Base-by-base conservation (phyloP, 2,797 vertebrate genomes). In the Tinamus major region DNA sequence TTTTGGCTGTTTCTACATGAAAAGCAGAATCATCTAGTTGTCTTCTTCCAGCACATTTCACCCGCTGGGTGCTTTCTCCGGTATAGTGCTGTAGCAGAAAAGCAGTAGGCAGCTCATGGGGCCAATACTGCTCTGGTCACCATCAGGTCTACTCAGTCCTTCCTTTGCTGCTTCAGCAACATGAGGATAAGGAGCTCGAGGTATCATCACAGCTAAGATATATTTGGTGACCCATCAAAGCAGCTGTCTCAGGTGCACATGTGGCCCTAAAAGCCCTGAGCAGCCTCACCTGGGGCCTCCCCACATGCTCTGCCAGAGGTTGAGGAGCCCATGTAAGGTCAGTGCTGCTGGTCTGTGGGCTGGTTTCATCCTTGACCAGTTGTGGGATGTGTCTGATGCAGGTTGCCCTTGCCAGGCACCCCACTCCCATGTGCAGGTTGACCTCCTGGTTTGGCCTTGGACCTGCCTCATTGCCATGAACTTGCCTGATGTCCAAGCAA, bases 61-160 rank as follows among this genome's bases (percentile, higher is more conserved):
- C 39, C 15, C 6, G 15, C 51, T 29, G 27, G 8, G 19, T 53
- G 27, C 51, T 29, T 27, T 29, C 51, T 53, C 51, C 15, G 5
- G 27, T 53, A 33, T 35, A 21, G 27, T 9, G 9, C 14, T 55
- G 17, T 5, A 8, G 18, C 16, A 16, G 35, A 41, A 69, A 44
- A 19, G 61, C 16, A 9, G 26, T 33, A 31, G 1, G 14, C 14
- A 29, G 15, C 17, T 18, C 3, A 0, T 15, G 13, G 26, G 59
- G 42, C 37, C 64, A 18, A 61, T 19, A 16, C 51, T 26, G 7
- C 12, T 64, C 18, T 49, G 19, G 6, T 4, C 2, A 5, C 9
- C 67, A 70, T 27, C 23, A 10, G 10, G 14, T 65, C 20, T 79
- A 87, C 69, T 84, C 29, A n/a, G 3, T 41, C 13, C 5, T 85